These are phyloP conservation scores for Lamellibrachia satsuma DNA, from an alignment of 2,888 invertebrate species.

Conservation along the genomic window DNA sequence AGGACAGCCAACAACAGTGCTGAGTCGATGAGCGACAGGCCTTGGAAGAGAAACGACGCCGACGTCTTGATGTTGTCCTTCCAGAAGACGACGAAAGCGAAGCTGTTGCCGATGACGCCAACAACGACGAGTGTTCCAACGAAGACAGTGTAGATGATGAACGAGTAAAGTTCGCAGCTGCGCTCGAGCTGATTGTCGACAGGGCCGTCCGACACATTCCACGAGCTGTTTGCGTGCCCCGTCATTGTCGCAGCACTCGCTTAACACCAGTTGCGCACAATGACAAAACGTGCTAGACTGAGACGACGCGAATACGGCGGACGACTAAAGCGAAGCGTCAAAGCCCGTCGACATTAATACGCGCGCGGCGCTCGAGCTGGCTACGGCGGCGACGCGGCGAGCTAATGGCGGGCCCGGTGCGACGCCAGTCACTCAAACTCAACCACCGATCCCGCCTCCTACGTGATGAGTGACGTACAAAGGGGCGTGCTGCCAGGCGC, in stretches of 20 bases:
- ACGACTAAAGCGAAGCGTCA: constrained; percentile 6
- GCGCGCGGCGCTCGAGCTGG: background rate
- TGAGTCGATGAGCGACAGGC: constrained; percentile 40
- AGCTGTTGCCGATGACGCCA: constrained; percentile 41
- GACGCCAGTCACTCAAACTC: background rate
- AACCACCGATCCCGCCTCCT: background rate
- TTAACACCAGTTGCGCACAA: background rate
- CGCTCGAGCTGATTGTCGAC: background rate
- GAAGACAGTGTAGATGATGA: constrained; percentile 41
- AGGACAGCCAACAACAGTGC: constrained; percentile 38
- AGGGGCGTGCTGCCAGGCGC: background rate
- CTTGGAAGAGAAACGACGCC: constrained; percentile 43
- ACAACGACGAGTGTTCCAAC: constrained; percentile 38
- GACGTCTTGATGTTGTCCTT: constrained; percentile 44
- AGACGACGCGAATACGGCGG: background rate
- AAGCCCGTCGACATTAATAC: background rate
- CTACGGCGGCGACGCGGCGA: background rate
- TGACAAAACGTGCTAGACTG: background rate
- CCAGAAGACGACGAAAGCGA: constrained; percentile 42
- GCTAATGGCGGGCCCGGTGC: background rate
- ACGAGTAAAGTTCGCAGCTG: constrained; percentile 40
- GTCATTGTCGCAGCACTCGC: background rate
- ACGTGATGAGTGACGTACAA: background rate
- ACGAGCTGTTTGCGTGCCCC: background rate
- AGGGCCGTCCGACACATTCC: background rate